These are phyloP conservation scores for Pogonophryne albipinna DNA, from an alignment of 2,797 vertebrate species.

Conservation along the genomic window DNA sequence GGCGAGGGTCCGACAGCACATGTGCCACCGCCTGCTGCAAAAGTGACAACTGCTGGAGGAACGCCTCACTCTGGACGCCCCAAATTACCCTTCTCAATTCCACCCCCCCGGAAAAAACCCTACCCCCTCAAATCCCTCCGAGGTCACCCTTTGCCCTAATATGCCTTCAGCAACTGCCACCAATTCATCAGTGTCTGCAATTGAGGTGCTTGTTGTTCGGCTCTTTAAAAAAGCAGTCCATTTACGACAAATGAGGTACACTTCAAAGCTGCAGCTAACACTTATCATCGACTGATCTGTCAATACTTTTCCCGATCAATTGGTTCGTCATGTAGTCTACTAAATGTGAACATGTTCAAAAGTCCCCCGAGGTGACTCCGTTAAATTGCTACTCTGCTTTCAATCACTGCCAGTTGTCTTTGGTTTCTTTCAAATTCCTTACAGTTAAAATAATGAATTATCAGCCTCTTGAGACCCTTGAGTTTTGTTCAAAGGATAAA, in stretches of 20 bases:
- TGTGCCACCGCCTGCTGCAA: constrained; percentile 62
- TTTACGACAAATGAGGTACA: background rate
- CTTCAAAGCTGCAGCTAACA: too few species aligned
- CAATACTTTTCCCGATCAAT: background rate
- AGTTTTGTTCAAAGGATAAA: too few species aligned
- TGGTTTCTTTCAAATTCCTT: background rate
- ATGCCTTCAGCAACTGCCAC: constrained; percentile 86
- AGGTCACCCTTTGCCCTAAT: constrained; percentile 83
- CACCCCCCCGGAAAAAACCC: background rate
- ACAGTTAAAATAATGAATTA: background rate
- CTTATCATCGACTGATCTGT: background rate
- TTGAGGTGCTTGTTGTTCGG: constrained; percentile 46
- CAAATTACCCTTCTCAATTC: constrained; percentile 60
- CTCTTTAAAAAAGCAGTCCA: constrained; percentile 14
- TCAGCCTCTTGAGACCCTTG: background rate
- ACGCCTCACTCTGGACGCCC: constrained; percentile 68
- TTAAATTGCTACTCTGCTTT: too few species aligned
- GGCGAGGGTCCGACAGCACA: constrained; percentile 59
- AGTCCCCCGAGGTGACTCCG: background rate
- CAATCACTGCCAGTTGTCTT: background rate
- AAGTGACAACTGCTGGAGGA: constrained; percentile 77
- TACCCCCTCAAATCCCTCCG: constrained; percentile 63
- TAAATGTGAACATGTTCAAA: background rate
- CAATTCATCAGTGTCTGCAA: constrained; percentile 83
- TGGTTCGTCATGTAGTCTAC: accelerated